phyloP scores from a whole-genome alignment of 2,888 invertebrate genomes.

The Pollenia griseotomentosa region DNA sequence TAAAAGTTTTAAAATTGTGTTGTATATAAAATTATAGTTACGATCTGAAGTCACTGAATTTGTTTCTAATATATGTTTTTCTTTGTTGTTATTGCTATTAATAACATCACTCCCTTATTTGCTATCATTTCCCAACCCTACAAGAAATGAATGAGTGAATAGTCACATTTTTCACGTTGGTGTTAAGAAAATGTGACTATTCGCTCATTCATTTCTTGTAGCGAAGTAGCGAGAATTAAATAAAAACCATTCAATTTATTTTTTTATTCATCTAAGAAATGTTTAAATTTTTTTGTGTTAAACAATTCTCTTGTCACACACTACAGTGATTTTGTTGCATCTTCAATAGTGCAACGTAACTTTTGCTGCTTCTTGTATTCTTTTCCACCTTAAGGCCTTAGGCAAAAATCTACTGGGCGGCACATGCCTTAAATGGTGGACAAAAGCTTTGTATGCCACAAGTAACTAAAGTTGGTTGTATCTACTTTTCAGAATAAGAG shows the following conservation, averaged over 20 bases:
- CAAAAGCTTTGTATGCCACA: slow-evolving; percentile 51
- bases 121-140: background rate
- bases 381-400: slow-evolving; percentile 14
- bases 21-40: background rate
- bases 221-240: slow-evolving; percentile 31
- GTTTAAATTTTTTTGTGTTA: slow-evolving; percentile 35
- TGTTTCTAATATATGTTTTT: background rate
- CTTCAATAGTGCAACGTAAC: slow-evolving; percentile 20
- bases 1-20: no score
- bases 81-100: background rate
- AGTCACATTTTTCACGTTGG: no score
- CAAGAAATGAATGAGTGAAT: no score
- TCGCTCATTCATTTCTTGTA: no score
- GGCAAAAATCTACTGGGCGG: slow-evolving; percentile 26
- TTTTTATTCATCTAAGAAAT: background rate
- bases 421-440: slow-evolving; percentile 56
- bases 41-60: background rate
- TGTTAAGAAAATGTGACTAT: no score
- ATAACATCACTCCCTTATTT: background rate
- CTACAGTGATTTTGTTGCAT: slow-evolving; percentile 38
- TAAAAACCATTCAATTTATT: background rate
- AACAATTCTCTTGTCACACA: slow-evolving; percentile 57
- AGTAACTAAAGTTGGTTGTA: slow-evolving; percentile 38
- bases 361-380: slow-evolving; percentile 3
- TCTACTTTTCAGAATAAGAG: slow-evolving; percentile 25